A percentile compares a stretch with the other conserved stretches of the same genome.
Evolutionary conservation across 2,888 invertebrate species (phyloP).

Genomic region (Leucoptera coffeella): DNA sequence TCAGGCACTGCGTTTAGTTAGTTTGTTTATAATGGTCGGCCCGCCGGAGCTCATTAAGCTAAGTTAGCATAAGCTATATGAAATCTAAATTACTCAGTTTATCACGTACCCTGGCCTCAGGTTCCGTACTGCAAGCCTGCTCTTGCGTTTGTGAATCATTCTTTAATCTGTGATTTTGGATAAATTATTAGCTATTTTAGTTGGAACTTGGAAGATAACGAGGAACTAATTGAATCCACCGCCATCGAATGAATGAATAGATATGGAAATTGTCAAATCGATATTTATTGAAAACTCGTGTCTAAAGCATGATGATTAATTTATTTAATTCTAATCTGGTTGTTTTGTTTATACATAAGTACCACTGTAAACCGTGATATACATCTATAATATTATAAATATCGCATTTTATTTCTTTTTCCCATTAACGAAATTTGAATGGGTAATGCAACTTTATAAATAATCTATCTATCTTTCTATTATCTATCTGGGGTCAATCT

Average conservation of each 20-base stretch:
- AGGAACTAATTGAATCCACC: no score
- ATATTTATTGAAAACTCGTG: constrained; percentile 49
- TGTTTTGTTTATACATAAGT: constrained; percentile 48
- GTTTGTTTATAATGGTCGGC: neutral
- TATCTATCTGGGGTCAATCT: no score
- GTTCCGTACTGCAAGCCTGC: no score
- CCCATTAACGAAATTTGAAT: no score
- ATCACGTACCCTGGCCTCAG: no score
- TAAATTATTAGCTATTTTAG: constrained; percentile 45
- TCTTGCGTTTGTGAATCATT: no score
- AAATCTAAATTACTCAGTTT: constrained; percentile 48
- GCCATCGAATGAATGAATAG: no score
- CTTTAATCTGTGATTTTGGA: constrained; percentile 52
- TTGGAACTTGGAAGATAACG: no score
- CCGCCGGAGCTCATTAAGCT: constrained; percentile 31
- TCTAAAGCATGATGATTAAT: constrained; percentile 43
- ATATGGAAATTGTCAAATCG: constrained; percentile 46
- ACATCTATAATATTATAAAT: constrained; percentile 45
- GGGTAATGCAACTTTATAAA: no score
- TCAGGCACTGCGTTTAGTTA: neutral
- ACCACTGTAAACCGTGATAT: constrained; percentile 52
- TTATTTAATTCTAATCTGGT: constrained; percentile 45
- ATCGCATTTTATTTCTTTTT: no score
- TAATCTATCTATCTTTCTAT: no score
- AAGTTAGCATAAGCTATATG: constrained; percentile 49